phyloP scores from a whole-genome alignment of 2,797 vertebrate genomes.

The Euthynnus affinis region DNA sequence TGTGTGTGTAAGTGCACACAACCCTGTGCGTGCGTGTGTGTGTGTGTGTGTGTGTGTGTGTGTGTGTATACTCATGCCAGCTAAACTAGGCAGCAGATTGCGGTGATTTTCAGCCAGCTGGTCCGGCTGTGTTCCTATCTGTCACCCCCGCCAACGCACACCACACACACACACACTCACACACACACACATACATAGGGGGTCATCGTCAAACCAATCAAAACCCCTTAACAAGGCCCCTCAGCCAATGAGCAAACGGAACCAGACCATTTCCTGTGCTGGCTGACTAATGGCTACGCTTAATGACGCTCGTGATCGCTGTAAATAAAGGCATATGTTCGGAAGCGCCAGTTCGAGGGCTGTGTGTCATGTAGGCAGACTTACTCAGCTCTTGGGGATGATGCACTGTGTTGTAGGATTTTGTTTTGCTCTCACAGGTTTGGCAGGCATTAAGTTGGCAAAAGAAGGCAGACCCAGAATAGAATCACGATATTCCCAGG shows the following conservation, averaged over 20 bases:
- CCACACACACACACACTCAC: slow-evolving; percentile 16
- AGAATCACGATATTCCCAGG: slow-evolving; percentile 37
- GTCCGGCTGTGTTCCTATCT: slow-evolving; percentile 71
- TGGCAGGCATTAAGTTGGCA: slow-evolving; percentile 52
- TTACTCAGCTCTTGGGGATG: slow-evolving; percentile 51
- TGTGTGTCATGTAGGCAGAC: slow-evolving; percentile 38
- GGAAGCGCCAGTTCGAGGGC: slow-evolving; percentile 31
- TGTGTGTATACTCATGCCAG: slow-evolving; percentile 34
- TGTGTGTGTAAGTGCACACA: no score
- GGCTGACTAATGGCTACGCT: slow-evolving; percentile 61
- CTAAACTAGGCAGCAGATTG: slow-evolving; percentile 78
- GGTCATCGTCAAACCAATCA: slow-evolving; percentile 64
- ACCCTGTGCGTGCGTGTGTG: background rate
- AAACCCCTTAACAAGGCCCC: slow-evolving; percentile 51
- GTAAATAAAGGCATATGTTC: slow-evolving; percentile 81
- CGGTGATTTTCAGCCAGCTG: slow-evolving; percentile 81
- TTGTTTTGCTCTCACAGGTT: slow-evolving; percentile 54
- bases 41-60: slow-evolving; percentile 9
- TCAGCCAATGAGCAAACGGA: slow-evolving; percentile 60
- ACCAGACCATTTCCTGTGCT: slow-evolving; percentile 58
- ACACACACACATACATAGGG: slow-evolving; percentile 29
- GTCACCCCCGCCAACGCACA: slow-evolving; percentile 55
- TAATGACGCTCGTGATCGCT: slow-evolving; percentile 66
- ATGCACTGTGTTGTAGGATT: slow-evolving; percentile 45
- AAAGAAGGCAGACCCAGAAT: slow-evolving; percentile 28